Conservation (phyloP, 2,888 invertebrate genomes). For the Ornithoptera alexandrae region DNA sequence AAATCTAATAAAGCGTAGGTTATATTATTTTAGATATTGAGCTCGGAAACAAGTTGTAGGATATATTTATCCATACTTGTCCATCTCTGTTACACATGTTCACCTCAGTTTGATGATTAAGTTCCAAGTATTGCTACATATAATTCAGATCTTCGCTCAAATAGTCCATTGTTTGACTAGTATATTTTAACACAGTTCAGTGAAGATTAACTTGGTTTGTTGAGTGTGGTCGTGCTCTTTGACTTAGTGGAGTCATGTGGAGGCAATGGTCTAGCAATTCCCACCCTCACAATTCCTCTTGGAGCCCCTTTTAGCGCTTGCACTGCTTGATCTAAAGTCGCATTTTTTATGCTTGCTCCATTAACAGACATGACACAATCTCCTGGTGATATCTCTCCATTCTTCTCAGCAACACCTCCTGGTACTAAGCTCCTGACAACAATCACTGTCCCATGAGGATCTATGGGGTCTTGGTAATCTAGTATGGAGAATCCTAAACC, state of each 20-base stretch:
- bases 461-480: constrained; percentile 98
- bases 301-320: constrained; percentile 97
- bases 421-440: constrained; percentile 98
- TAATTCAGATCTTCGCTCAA: no score
- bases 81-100: no score
- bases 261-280: constrained; percentile 92
- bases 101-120: no score
- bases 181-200: constrained; percentile 45
- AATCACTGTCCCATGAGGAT: constrained; percentile 96
- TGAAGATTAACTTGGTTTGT: constrained; percentile 69
- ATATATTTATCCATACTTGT: background rate
- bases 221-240: constrained; percentile 65
- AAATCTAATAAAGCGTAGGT: constrained; percentile 74
- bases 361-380: constrained; percentile 96
- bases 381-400: constrained; percentile 96
- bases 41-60: constrained; percentile 37
- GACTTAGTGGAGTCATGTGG: constrained; percentile 59
- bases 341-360: constrained; percentile 92
- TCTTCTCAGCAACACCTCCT: constrained; percentile 97
- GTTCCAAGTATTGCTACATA: no score
- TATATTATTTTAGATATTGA: constrained; percentile 66
- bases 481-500: constrained; percentile 99
- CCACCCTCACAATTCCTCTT: constrained; percentile 92
- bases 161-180: constrained; percentile 59
- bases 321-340: constrained; percentile 96